Conservation (phyloP, 2,888 invertebrate species). For the Cephus runcator region DNA sequence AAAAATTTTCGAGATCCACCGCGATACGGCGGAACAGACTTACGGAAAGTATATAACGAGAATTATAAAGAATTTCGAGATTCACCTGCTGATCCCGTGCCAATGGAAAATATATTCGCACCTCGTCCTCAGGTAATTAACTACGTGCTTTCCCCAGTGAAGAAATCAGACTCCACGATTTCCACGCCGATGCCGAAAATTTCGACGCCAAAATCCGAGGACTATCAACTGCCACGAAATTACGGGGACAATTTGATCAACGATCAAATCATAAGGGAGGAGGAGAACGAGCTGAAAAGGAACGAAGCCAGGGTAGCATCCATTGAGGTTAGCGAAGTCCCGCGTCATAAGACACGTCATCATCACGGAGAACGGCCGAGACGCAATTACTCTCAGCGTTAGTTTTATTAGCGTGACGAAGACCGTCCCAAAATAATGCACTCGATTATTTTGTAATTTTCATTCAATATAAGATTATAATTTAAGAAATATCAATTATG, state of each 20-base stretch:
- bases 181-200: not conserved
- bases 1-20: not conserved
- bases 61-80: not conserved
- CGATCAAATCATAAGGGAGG: constrained; percentile 25
- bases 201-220: not conserved
- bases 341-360: constrained; percentile 48
- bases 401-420: not conserved
- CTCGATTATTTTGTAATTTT: not conserved
- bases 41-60: not conserved
- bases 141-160: constrained; percentile 33
- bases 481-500: not conserved
- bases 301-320: constrained; percentile 42
- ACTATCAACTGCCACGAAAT: constrained; percentile 22
- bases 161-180: not conserved
- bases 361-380: constrained; percentile 41
- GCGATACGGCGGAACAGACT: not conserved
- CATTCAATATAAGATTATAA: not conserved
- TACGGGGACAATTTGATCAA: constrained; percentile 33
- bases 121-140: constrained; percentile 49
- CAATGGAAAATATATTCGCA: constrained; percentile 43
- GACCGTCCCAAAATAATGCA: not conserved
- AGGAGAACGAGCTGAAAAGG: constrained; percentile 14
- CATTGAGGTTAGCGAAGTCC: constrained; percentile 50
- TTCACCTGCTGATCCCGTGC: not conserved
- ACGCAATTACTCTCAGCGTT: not conserved